These are phyloP conservation scores for Leptinotarsa tumamoca DNA, from an alignment of 2,888 invertebrate genomes.

Conservation along the genomic window DNA sequence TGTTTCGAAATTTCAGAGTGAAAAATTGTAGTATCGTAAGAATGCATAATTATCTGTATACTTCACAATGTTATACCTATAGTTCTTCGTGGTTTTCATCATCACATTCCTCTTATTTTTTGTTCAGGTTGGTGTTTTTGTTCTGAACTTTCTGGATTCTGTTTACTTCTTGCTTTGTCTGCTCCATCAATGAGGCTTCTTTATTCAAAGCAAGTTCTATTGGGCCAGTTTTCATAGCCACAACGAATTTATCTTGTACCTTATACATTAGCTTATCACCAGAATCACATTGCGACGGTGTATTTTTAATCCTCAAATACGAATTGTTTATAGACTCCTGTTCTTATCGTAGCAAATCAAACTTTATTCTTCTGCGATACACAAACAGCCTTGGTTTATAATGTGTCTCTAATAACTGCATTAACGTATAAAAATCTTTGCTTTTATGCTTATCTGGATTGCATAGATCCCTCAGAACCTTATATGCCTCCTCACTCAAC, in stretches of 20 bases:
- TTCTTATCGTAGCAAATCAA: too few species aligned
- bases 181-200: not conserved
- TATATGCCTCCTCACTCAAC: not conserved
- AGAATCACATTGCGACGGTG: slow-evolving; percentile 25
- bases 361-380: not conserved
- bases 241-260: slow-evolving; percentile 17
- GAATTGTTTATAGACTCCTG: too few species aligned
- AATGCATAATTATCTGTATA: too few species aligned
- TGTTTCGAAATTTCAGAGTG: too few species aligned
- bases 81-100: too few species aligned
- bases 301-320: not conserved
- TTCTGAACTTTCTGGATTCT: slow-evolving; percentile 6
- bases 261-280: not conserved
- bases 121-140: too few species aligned
- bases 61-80: too few species aligned
- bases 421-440: slow-evolving; percentile 11
- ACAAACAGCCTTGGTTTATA: not conserved
- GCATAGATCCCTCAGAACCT: slow-evolving; percentile 19
- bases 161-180: not conserved
- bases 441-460: slow-evolving; percentile 15
- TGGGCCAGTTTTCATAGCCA: slow-evolving; percentile 16
- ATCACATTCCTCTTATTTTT: too few species aligned
- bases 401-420: slow-evolving; percentile 8
- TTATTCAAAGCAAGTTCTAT: slow-evolving; percentile 20
- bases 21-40: too few species aligned